phyloP scores from a whole-genome alignment of 2,888 invertebrate species.

The Papilio protenor region DNA sequence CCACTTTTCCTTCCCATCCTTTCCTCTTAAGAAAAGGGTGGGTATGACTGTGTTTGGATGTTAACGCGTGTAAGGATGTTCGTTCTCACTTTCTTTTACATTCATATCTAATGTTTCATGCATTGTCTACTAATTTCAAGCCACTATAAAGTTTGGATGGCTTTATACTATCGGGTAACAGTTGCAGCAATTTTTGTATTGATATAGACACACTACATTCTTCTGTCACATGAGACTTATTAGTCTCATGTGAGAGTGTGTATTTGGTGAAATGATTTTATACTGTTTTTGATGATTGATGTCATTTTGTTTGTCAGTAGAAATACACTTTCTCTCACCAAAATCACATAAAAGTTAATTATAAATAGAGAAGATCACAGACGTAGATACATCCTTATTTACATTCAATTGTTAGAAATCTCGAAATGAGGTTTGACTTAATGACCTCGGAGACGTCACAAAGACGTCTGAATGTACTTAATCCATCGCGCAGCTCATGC shows the following conservation, averaged over 20 bases:
- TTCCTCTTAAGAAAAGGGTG: too few species aligned
- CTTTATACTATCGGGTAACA: background rate
- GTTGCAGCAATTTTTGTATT: background rate
- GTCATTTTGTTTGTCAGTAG: too few species aligned
- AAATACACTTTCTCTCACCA: too few species aligned
- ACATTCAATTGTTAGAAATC: constrained; percentile 23
- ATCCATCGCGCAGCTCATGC: constrained; percentile 35
- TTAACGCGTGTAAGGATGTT: background rate
- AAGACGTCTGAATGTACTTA: constrained; percentile 36
- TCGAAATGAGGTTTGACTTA: constrained; percentile 36
- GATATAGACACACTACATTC: background rate
- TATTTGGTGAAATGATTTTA: too few species aligned
- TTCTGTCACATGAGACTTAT: background rate
- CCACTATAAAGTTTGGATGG: background rate
- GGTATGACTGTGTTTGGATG: too few species aligned
- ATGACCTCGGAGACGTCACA: constrained; percentile 43
- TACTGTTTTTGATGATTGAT: too few species aligned
- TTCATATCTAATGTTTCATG: too few species aligned
- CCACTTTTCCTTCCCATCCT: too few species aligned
- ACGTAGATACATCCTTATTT: background rate
- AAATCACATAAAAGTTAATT: too few species aligned
- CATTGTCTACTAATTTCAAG: background rate
- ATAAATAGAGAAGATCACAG: background rate
- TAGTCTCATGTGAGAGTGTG: too few species aligned
- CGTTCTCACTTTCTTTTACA: too few species aligned